phyloP scores from a whole-genome alignment of 64 coral and sea anemone genomes.

The Montipora efflorescens region DNA sequence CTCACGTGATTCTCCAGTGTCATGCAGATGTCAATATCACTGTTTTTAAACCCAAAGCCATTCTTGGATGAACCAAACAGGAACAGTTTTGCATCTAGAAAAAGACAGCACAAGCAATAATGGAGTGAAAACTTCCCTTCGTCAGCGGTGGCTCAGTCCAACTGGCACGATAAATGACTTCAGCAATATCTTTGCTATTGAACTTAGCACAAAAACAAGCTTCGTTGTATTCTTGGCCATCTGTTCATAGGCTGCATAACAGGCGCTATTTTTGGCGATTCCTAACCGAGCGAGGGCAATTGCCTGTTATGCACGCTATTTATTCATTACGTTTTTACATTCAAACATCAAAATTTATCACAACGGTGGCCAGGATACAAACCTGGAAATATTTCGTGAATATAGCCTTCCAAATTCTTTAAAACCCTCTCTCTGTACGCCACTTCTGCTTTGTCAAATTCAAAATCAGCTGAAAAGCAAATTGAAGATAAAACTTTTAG shows the following conservation, averaged over 20 bases:
- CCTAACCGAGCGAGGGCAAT: too few relatives aligned
- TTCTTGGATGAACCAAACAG: constrained; percentile 96
- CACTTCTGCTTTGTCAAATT: constrained; percentile 47
- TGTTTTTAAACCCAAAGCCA: constrained; percentile 88
- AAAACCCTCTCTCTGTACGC: constrained; percentile 50
- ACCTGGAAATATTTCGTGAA: constrained; percentile 68
- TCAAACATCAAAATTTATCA: not conserved
- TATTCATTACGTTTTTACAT: not conserved
- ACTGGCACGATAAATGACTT: too few relatives aligned
- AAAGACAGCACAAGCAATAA: not conserved
- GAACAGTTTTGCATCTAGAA: constrained; percentile 76
- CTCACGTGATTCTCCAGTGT: constrained; percentile 70
- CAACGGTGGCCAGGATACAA: not conserved
- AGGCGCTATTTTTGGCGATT: too few relatives aligned
- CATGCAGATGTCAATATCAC: constrained; percentile 98
- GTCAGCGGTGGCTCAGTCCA: too few relatives aligned
- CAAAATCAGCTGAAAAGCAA: constrained; percentile 66
- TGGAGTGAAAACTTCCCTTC: too few relatives aligned
- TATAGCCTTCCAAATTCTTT: constrained; percentile 53
- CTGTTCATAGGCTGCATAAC: too few relatives aligned
- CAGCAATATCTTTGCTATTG: too few relatives aligned
- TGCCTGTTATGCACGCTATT: too few relatives aligned
- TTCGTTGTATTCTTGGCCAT: too few relatives aligned
- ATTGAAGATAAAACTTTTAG: not conserved
- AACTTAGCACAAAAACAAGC: too few relatives aligned